Evolutionary conservation across 2,797 vertebrate species (phyloP), one percentile per base, ranked within the genome.

Genomic region (Sandelia bainsii): DNA sequence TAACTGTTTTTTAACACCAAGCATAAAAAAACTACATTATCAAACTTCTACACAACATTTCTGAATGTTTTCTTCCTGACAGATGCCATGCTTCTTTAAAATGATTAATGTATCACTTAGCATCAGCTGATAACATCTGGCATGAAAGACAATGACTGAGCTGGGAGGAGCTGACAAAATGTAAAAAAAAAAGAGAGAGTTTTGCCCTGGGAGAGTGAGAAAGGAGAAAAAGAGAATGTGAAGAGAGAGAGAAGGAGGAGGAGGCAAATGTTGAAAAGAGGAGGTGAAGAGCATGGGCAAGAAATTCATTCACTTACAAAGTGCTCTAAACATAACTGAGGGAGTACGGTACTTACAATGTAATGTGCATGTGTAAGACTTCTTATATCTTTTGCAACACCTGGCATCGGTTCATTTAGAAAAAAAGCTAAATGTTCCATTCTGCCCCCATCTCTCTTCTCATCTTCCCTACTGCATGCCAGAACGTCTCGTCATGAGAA

Each of bases 401-500:
- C 56, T 77, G 65, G 70, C 45, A 58, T 79, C 34, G 46, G 44
- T 62, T 70, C 52, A 39, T 52, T 71, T 71, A 45, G 23, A 46
- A 62, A 60, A 64, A 82, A 62, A 71, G 39, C 20, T n/a, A 63
- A 82, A 79, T 34, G 59, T 89, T 90, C 83, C 76, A 52, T 64
- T 78, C 66, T 71, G 44, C 59, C 64, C 52, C 34, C 22, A 6
- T 53, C 66, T 72, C 34, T 54, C 56, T 62, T 77, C 83, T 85
- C 76, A 73, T 85, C 83, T 79, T 81, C 32, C 65, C 64, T 69
- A n/a, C 57, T 39, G 23, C 54, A 77, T 81, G 81, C 83, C 80
- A 87, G 69, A 72, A 22, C 6, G 63, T 82, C 78, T 83, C 78
- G 20, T 89, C 83, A 84, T 81, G 51, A 89, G 76, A 80, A 63